Conservation (phyloP, 2,113 vertebrate species). For the Tyrannus savana region DNA sequence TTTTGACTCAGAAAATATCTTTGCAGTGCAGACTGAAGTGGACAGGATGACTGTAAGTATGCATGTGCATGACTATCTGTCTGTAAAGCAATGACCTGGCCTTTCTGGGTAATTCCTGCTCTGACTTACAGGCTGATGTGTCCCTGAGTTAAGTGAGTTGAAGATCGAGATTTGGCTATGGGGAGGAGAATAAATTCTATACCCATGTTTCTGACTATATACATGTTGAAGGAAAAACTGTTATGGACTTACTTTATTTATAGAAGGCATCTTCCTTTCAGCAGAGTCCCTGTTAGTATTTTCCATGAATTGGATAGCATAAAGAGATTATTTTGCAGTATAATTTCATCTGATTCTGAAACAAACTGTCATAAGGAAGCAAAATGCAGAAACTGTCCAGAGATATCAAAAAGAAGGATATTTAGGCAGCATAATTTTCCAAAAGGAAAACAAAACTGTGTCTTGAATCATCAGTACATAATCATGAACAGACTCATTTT, state of each 20-base stretch:
- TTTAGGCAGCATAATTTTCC: conserved; percentile 16
- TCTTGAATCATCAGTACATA: conserved; percentile 20
- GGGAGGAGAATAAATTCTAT: not conserved
- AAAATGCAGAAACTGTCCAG: not conserved
- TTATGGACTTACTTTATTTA: not conserved
- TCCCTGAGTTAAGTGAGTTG: not conserved
- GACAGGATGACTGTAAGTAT: not conserved
- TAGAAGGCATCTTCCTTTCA: not conserved
- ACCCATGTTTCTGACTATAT: not conserved
- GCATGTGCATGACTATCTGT: not conserved
- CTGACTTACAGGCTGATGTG: not conserved
- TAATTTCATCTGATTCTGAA: conserved; percentile 21
- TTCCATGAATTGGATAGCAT: not conserved
- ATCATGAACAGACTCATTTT: not conserved
- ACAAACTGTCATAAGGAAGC: not conserved
- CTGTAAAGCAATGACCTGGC: not conserved
- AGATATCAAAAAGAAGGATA: conserved; percentile 9
- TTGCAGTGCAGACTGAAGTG: not conserved
- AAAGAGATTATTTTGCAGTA: conserved; percentile 13
- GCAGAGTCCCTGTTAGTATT: not conserved
- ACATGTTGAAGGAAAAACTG: not conserved
- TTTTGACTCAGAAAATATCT: not conserved
- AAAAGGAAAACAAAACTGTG: conserved; percentile 30
- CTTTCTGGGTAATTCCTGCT: not conserved
- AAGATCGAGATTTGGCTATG: not conserved